Percentiles rank a stretch among this genome's conserved stretches.
These are phyloP conservation scores for Leucoma salicis DNA, from an alignment of 2,888 invertebrate genomes.

Conservation along the genomic window DNA sequence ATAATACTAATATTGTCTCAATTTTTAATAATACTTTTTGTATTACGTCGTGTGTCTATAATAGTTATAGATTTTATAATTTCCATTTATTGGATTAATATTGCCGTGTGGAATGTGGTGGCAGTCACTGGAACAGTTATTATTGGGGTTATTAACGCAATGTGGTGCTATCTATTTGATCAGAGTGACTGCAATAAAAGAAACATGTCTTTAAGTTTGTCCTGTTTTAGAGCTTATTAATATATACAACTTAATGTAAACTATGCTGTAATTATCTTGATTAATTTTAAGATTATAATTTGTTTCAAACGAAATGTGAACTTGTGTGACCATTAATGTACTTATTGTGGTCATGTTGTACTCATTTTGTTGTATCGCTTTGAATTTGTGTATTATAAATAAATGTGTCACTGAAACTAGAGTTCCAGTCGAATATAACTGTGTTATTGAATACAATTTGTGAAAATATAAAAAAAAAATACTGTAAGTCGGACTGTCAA, in stretches of 20 bases:
- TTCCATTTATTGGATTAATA: slow-evolving; percentile 21
- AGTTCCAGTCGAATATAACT: slow-evolving; percentile 69
- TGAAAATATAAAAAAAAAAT: slow-evolving; percentile 63
- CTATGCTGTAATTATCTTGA: slow-evolving; percentile 76
- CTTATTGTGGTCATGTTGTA: slow-evolving; percentile 32
- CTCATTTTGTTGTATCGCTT: slow-evolving; percentile 51
- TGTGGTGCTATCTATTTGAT: slow-evolving; percentile 75
- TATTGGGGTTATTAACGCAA: slow-evolving; percentile 53
- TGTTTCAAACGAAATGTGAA: slow-evolving; percentile 46
- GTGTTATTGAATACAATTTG: slow-evolving; percentile 74
- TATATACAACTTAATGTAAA: slow-evolving; percentile 72
- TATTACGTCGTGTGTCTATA: slow-evolving; percentile 25
- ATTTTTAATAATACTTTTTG: slow-evolving; percentile 24
- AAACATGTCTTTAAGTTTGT: slow-evolving; percentile 74
- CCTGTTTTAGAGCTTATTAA: slow-evolving; percentile 81
- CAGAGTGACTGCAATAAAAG: slow-evolving; percentile 65
- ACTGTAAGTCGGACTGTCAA: slow-evolving; percentile 80
- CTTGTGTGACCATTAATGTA: slow-evolving; percentile 32
- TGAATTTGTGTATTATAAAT: slow-evolving; percentile 67
- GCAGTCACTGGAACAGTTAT: slow-evolving; percentile 58
- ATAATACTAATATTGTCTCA: slow-evolving; percentile 18
- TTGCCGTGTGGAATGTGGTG: slow-evolving; percentile 27
- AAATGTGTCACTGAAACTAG: slow-evolving; percentile 60
- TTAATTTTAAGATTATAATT: slow-evolving; percentile 72
- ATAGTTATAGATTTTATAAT: slow-evolving; percentile 29